Percentiles rank a stretch among this genome's conserved stretches.
Evolutionary conservation across 64 coral and sea anemone genomes (phyloP).

Genomic region (Montipora sp.): DNA sequence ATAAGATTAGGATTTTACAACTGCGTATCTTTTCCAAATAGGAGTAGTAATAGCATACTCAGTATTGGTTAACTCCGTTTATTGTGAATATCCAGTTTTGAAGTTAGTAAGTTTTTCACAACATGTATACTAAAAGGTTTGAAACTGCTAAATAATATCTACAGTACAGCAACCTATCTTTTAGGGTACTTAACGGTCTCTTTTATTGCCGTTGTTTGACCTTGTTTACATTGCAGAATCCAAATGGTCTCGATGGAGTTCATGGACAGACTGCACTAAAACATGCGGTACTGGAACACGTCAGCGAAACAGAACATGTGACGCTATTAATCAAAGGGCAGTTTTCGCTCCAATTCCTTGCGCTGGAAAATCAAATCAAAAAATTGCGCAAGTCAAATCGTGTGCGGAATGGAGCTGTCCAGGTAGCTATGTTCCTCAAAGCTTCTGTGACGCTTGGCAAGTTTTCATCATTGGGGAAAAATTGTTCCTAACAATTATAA

Average conservation of each 20-base stretch:
- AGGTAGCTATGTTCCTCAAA: background rate
- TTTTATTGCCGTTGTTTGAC: background rate
- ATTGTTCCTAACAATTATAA: too few relatives aligned
- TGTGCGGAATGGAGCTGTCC: constrained; percentile 42
- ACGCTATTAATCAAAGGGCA: background rate
- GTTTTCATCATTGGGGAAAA: too few relatives aligned
- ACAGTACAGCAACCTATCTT: too few relatives aligned
- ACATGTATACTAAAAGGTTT: too few relatives aligned
- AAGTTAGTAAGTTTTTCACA: too few relatives aligned
- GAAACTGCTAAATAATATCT: too few relatives aligned
- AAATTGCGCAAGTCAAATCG: background rate
- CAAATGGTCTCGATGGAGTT: constrained; percentile 31
- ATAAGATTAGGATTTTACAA: too few relatives aligned
- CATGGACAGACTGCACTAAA: constrained; percentile 38
- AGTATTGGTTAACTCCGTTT: too few relatives aligned
- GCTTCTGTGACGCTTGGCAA: too few relatives aligned
- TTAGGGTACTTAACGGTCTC: too few relatives aligned
- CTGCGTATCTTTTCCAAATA: too few relatives aligned
- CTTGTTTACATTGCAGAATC: constrained; percentile 2
- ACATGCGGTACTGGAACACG: constrained; percentile 22
- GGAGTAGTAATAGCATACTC: background rate
- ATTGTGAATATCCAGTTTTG: too few relatives aligned
- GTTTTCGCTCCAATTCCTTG: background rate
- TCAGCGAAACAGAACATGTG: background rate
- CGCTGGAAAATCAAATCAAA: constrained; percentile 33